These are phyloP conservation scores for Clarias fuscus DNA, from an alignment of 2,797 vertebrate species.

Conservation along the genomic window DNA sequence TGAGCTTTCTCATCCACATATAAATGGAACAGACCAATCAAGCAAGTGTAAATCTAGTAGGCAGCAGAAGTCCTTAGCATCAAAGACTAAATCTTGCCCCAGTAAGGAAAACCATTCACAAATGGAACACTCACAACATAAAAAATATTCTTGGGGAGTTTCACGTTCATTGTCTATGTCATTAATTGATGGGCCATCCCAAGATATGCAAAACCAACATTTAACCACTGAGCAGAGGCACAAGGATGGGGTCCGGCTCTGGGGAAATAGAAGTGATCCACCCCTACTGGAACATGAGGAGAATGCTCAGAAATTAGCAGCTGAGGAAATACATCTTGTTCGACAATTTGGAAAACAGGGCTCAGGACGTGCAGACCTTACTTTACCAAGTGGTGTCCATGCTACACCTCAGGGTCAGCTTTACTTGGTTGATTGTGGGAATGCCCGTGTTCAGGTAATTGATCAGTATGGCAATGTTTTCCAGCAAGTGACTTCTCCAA, in stretches of 20 bases:
- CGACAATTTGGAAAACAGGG: conserved; percentile 80
- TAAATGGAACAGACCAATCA: conserved; percentile 55
- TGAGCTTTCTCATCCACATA: conserved; percentile 68
- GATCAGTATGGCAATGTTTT: conserved; percentile 73
- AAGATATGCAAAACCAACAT: conserved; percentile 48
- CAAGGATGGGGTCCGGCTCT: conserved; percentile 34
- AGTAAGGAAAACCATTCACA: conserved; percentile 35
- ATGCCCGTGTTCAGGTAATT: conserved; percentile 78
- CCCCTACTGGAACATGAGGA: conserved; percentile 65
- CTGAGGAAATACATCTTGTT: conserved; percentile 61
- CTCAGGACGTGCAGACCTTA: conserved; percentile 77
- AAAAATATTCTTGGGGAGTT: conserved; percentile 52
- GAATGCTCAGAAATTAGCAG: conserved; percentile 54
- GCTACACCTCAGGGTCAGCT: conserved; percentile 74
- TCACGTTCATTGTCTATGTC: conserved; percentile 74
- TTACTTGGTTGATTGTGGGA: conserved; percentile 81
- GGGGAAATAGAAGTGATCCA: conserved; percentile 58
- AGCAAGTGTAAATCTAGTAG: conserved; percentile 58
- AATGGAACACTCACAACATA: conserved; percentile 49
- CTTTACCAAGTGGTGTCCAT: conserved; percentile 77
- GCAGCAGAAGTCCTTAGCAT: conserved; percentile 49
- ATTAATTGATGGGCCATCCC: conserved; percentile 66
- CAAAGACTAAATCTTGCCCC: conserved; percentile 38
- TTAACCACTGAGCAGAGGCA: conserved; percentile 52
- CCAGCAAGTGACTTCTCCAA: conserved; percentile 74